Evolutionary conservation across 2,888 invertebrate species (phyloP), one percentile per base, ranked within the genome.

Genomic region (Sarcophaga caerulescens): DNA sequence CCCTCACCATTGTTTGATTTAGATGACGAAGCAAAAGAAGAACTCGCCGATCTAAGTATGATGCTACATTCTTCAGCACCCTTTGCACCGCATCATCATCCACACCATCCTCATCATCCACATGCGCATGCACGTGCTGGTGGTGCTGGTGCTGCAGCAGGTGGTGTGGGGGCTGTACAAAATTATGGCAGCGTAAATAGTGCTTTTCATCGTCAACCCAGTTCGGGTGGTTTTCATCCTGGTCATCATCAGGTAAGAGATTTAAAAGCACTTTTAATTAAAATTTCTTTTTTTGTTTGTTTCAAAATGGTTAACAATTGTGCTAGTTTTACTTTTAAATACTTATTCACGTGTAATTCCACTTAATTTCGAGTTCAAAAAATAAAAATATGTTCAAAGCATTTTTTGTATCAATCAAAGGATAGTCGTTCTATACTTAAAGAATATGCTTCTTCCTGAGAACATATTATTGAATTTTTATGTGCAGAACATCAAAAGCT

Each of bases 21-120:
- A 90, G 92, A 93, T 91, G 92, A 93, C 90, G 92, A 92, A 88
- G 92, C 92, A 89, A 92, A 90, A 87, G 92, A 92, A 89, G 91
- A 93, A 91, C 89, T 92, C 89, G 91, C 91, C 90, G 92, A 90
- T 85, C 87, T 90, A 89, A 90, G 90, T 87, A 92, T 92, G 90
- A 93, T 93, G 93, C 91, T 93, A 88, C 93, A 93, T 91, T 92
- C 93, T 80, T 90, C 92, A 78, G 89, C 92, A 80, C 90, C 92
- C 82, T 91, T 92, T 83, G 92, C 92, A 83, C 92, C 92, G 81
- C 91, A 88, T 73, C 90, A 89, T 78, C 91, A 91, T 75, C 89
- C 88, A 59, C 90, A 89, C 73, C 90, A 89, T 57, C 90, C 89
- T 35, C 90, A 73, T 21, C 87, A 80, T 81, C 71, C 84, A 62